Evolutionary conservation across 2,888 invertebrate genomes (phyloP).

Genomic region (Hirtodrosophila trivittata): DNA sequence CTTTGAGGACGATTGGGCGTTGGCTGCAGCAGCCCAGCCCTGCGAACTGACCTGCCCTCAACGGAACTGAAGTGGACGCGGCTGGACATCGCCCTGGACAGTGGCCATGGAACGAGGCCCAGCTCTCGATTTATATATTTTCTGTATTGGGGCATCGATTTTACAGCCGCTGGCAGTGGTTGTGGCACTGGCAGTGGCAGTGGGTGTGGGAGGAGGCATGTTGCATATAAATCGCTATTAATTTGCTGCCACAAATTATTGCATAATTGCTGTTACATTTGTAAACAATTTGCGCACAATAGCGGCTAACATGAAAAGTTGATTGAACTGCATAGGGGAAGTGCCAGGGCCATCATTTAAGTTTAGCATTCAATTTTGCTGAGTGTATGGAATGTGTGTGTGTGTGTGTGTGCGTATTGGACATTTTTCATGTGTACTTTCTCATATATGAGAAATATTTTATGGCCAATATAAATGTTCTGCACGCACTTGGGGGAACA

Average conservation of each 20-base stretch:
- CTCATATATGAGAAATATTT: slow-evolving; percentile 60
- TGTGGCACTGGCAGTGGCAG: neutral
- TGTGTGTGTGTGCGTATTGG: slow-evolving; percentile 10
- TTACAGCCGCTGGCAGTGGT: slow-evolving; percentile 7
- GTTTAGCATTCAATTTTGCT: slow-evolving; percentile 17
- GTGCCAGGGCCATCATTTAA: slow-evolving; percentile 15
- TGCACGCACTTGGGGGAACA: slow-evolving; percentile 71
- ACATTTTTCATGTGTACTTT: slow-evolving; percentile 52
- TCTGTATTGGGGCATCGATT: slow-evolving; percentile 65
- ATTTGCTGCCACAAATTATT: slow-evolving; percentile 72
- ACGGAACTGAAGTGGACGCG: slow-evolving; percentile 15
- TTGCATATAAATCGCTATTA: slow-evolving; percentile 72
- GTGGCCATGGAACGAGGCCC: slow-evolving; percentile 2
- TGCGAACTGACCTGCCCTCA: slow-evolving; percentile 52
- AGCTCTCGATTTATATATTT: slow-evolving; percentile 58
- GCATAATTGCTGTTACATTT: slow-evolving; percentile 75
- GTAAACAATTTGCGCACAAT: slow-evolving; percentile 73
- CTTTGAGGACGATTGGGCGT: slow-evolving; percentile 60
- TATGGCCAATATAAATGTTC: slow-evolving; percentile 75
- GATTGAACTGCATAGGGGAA: slow-evolving; percentile 60
- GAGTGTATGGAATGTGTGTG: neutral
- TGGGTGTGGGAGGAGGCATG: slow-evolving; percentile 1
- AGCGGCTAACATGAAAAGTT: slow-evolving; percentile 62
- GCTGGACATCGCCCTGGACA: slow-evolving; percentile 24
- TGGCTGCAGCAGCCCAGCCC: slow-evolving; percentile 42